Evolutionary conservation across 2,888 invertebrate species (phyloP).

Genomic region (Tipula confusa): DNA sequence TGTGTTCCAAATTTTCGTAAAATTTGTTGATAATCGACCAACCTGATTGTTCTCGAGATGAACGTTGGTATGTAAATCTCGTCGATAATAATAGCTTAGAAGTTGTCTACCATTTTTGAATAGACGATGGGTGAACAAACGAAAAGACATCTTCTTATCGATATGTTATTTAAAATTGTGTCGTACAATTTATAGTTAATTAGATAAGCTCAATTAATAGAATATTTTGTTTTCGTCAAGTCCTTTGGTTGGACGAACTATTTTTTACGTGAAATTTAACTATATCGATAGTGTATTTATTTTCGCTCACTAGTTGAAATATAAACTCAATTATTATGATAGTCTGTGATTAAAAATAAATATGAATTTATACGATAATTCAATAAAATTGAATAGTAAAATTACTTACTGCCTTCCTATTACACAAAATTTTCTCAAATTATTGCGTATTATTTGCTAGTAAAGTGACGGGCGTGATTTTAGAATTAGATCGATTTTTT

Average conservation of each 20-base stretch:
- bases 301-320: background rate
- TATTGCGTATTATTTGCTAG: background rate
- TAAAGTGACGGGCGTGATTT: background rate
- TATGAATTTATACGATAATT: background rate
- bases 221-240: background rate
- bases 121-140: constrained; percentile 54
- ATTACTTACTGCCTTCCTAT: background rate
- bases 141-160: constrained; percentile 53
- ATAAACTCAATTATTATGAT: background rate
- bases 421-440: background rate
- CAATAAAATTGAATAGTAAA: background rate
- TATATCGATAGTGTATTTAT: background rate
- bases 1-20: background rate
- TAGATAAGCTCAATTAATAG: background rate
- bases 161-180: background rate
- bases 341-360: background rate
- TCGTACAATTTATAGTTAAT: background rate
- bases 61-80: constrained; percentile 54
- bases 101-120: constrained; percentile 59
- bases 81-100: constrained; percentile 51
- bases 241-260: background rate
- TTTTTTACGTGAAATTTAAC: background rate
- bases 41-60: constrained; percentile 43
- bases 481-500: background rate
- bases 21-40: constrained; percentile 38